phyloP scores from a whole-genome alignment of 2,797 vertebrate genomes.

The Mus minutoides region DNA sequence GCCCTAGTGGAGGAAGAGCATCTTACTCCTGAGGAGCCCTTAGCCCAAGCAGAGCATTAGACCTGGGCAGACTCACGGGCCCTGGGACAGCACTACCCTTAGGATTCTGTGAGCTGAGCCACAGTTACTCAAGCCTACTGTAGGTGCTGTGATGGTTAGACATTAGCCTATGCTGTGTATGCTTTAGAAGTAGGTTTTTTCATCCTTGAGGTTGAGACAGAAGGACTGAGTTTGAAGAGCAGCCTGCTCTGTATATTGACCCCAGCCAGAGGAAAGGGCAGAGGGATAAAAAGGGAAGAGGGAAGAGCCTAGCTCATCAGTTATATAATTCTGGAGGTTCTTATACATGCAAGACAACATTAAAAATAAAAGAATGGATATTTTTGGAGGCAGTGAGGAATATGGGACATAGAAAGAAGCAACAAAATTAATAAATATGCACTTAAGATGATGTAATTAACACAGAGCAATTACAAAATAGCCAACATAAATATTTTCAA shows the following conservation, averaged over 20 bases:
- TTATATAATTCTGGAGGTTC: conserved; percentile 9
- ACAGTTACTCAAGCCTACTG: background rate
- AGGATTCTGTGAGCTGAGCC: background rate
- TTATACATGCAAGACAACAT: conserved; percentile 37
- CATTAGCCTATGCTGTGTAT: background rate
- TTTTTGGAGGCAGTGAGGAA: background rate
- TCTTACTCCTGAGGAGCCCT: background rate
- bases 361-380: conserved; percentile 1
- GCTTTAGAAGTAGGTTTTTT: background rate
- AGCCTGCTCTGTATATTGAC: background rate
- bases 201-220: background rate
- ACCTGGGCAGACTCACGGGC: background rate
- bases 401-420: background rate
- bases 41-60: background rate
- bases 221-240: background rate
- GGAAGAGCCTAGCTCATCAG: background rate
- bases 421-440: conserved; percentile 27
- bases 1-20: background rate
- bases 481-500: conserved; percentile 1
- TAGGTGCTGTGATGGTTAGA: background rate
- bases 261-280: no score
- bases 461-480: background rate
- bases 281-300: background rate
- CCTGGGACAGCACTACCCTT: background rate
- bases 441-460: conserved; percentile 27